Evolutionary conservation across 2,888 invertebrate species (phyloP).

Genomic region (Seira ritae): DNA sequence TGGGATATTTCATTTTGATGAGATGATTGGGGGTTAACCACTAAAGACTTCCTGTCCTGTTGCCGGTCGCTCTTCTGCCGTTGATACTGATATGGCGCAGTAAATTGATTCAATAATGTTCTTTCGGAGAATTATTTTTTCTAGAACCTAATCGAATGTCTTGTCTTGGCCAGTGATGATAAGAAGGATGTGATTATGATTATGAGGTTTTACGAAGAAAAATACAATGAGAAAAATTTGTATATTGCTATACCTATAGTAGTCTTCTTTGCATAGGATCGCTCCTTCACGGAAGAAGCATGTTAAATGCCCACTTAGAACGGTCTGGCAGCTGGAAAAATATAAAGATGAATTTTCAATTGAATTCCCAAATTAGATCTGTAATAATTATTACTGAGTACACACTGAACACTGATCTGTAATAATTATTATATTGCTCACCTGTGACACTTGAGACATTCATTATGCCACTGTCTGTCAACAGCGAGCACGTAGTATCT

Average conservation of each 20-base stretch:
- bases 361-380: conserved; percentile 77
- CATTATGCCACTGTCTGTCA: conserved; percentile 92
- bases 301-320: conserved; percentile 89
- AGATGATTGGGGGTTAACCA: conserved; percentile 37
- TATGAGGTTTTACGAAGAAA: no score
- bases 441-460: conserved; percentile 69
- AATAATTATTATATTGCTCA: conserved; percentile 44
- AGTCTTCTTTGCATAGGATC: conserved; percentile 96
- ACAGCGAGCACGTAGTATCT: conserved; percentile 85
- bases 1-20: conserved; percentile 32
- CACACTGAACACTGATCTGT: neutral
- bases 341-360: conserved; percentile 86
- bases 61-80: neutral
- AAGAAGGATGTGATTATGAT: no score
- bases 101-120: no score
- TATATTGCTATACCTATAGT: conserved; percentile 83
- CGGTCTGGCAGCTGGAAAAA: conserved; percentile 80
- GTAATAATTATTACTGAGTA: neutral
- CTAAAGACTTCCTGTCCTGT: conserved; percentile 56
- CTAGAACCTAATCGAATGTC: no score
- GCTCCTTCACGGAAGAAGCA: conserved; percentile 92
- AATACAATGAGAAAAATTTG: conserved; percentile 3
- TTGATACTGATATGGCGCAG: no score
- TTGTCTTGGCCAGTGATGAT: no score
- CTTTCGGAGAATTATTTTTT: no score